Conservation (phyloP, 2,797 vertebrate species). For the Pygocentrus nattereri region DNA sequence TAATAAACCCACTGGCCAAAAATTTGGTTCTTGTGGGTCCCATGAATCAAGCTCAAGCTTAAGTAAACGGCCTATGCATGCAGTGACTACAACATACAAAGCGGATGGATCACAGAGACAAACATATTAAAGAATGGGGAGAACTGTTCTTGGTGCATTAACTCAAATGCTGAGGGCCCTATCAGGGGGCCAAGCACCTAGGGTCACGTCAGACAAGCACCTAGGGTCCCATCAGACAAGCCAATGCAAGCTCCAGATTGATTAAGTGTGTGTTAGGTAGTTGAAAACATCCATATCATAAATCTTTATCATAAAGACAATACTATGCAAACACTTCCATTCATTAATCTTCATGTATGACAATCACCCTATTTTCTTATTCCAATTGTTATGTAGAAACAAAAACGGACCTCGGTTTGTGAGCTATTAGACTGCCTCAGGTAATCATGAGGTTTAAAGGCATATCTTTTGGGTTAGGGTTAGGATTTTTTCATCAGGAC, state of each 20-base stretch:
- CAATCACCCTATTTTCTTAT: not conserved
- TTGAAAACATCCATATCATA: not conserved
- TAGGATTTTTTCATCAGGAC: not conserved
- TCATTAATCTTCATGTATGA: not conserved
- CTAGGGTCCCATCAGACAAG: too few species aligned
- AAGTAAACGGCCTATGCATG: not conserved
- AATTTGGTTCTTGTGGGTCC: not conserved
- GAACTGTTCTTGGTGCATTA: not conserved
- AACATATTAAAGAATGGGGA: slow-evolving; percentile 5
- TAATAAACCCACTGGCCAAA: not conserved
- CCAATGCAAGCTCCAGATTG: slow-evolving; percentile 2
- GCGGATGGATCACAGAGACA: slow-evolving; percentile 18
- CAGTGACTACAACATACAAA: slow-evolving; percentile 19
- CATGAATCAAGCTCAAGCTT: not conserved
- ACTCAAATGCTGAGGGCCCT: not conserved
- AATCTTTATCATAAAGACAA: not conserved
- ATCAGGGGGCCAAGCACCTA: not conserved
- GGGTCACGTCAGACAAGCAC: not conserved
- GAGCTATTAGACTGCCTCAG: not conserved
- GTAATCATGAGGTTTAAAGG: not conserved
- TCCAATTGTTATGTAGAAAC: not conserved
- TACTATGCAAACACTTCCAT: not conserved
- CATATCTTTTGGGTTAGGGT: not conserved
- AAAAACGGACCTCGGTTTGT: not conserved
- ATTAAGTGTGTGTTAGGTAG: not conserved